Evolutionary conservation across 2,888 invertebrate genomes (phyloP).

Genomic region (Cepaea hortensis): DNA sequence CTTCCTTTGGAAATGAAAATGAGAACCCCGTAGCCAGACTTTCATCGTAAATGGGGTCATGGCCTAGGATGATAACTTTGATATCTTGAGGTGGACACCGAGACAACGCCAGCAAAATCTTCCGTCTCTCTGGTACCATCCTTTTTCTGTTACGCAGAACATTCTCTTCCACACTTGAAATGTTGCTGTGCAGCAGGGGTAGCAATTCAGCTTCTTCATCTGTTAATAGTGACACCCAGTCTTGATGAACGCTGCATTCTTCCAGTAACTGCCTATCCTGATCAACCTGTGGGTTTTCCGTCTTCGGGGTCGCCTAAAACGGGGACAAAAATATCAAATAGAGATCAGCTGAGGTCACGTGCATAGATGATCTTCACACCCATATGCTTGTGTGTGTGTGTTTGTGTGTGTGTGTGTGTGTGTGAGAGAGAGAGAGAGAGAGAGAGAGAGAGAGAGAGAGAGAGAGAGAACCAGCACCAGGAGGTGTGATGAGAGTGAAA

Average conservation of each 20-base stretch:
- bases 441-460: conserved; percentile 22
- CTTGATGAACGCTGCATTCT: not conserved
- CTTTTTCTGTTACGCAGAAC: not conserved
- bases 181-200: not conserved
- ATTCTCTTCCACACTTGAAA: not conserved
- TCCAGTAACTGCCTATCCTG: not conserved
- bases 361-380: not conserved
- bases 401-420: not conserved
- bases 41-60: not conserved
- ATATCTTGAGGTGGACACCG: not conserved
- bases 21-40: not conserved
- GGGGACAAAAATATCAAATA: not conserved
- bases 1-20: not conserved
- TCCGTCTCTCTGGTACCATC: not conserved
- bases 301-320: not conserved
- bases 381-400: no score
- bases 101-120: not conserved
- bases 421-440: not conserved
- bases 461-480: not conserved
- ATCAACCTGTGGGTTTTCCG: no score
- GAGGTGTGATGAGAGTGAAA: no score
- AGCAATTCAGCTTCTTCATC: not conserved
- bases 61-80: conserved; percentile 3
- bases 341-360: not conserved
- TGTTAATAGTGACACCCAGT: not conserved